These are phyloP conservation scores for Champsocephalus gunnari DNA, from an alignment of 2,797 vertebrate species.

Conservation along the genomic window DNA sequence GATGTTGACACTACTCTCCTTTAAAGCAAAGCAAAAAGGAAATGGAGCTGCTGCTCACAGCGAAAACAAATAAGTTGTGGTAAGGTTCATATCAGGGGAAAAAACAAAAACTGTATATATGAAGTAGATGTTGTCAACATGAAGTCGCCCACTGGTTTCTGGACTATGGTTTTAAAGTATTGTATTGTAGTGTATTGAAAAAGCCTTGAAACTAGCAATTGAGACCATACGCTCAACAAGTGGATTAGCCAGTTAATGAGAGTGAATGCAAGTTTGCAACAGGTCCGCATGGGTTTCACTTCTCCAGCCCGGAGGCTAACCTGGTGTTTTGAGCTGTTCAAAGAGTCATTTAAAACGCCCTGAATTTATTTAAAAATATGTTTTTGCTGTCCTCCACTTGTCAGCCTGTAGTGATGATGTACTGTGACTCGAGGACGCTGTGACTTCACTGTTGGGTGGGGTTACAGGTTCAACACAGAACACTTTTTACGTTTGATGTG, in stretches of 20 bases:
- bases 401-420: background rate
- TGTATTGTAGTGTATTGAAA: too few species aligned
- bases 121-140: too few species aligned
- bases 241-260: too few species aligned
- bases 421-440: background rate
- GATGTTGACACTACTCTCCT: background rate
- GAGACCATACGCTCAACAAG: too few species aligned
- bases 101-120: background rate
- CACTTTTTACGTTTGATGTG: background rate
- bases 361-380: too few species aligned
- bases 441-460: background rate
- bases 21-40: background rate
- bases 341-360: background rate
- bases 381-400: background rate
- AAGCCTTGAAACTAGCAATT: too few species aligned
- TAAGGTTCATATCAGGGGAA: background rate
- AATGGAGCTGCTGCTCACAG: background rate
- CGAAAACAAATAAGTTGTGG: background rate
- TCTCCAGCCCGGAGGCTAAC: too few species aligned
- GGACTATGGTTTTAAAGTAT: too few species aligned
- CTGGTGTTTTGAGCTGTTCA: background rate
- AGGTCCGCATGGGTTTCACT: too few species aligned
- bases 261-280: too few species aligned
- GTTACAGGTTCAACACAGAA: background rate
- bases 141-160: too few species aligned